Evolutionary conservation across 2,113 vertebrate genomes (phyloP), one percentile per base, ranked within the genome.

Genomic region (Amphilophus citrinellus): DNA sequence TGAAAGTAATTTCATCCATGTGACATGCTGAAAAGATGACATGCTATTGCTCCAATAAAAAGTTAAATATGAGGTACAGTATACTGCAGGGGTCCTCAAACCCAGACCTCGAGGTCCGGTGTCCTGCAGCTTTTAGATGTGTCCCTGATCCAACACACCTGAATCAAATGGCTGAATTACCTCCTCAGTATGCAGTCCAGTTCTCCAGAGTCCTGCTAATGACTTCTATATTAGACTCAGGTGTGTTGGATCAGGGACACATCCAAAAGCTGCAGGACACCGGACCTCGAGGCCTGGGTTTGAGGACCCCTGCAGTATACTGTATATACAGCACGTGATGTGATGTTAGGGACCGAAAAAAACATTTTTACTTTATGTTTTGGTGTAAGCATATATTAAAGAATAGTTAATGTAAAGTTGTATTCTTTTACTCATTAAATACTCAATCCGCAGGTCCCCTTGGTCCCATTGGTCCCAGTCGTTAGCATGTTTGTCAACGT

Each of bases 401-500:
- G 4, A 3, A 35, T 35, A 7, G 6, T 35, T 35, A 35, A 35
- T 35, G 2, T 15, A 32, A 59, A 11, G 20, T 24, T 56, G 20
- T 13, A 32, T 24, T 73, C 47, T 73, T 56, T 9, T 8, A 73
- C 18, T 18, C 47, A 56, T 35, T 56, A 9, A 73, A 73, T 35
- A 56, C 18, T 86, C n/a, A 83, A 5, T 66, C 82, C 60, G n/a
- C 79, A 99, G 98, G 98, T 99, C 76, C 98, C 98, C 14, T 93
- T 98, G 88, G 84, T 99, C 85, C 98, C 98, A 0, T 85, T 98
- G 10, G 82, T 99, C 18, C 98, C 98, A 0, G 61, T 98, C 37
- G 65, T 96, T n/a, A 99, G 98, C 89, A 98, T 99, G 96, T 96
- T 99, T 32, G 97, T 99, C 76, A 99, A 99, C 3, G 88, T 99